Evolutionary conservation across 2,113 vertebrate species (phyloP).

Genomic region (Saimiri boliviensis): DNA sequence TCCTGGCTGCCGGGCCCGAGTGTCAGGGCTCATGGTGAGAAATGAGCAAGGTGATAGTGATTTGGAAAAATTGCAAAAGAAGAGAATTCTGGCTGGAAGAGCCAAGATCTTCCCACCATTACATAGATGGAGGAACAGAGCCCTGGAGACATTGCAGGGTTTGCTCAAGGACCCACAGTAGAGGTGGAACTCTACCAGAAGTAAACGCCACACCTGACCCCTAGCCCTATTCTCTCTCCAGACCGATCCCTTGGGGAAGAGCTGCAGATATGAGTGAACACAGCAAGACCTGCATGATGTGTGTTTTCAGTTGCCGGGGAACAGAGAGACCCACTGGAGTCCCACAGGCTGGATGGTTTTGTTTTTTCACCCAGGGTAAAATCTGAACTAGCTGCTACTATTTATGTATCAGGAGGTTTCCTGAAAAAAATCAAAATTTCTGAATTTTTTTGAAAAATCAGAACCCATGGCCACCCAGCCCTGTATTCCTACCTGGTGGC

Average conservation of each 20-base stretch:
- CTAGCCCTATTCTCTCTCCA: not conserved
- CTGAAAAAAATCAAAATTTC: not conserved
- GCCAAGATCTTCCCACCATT: not conserved
- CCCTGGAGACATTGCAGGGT: not conserved
- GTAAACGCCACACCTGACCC: not conserved
- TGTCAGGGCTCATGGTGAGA: too few relatives aligned
- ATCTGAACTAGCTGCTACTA: not conserved
- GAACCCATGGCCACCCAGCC: not conserved
- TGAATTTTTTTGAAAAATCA: not conserved
- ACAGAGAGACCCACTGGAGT: not conserved
- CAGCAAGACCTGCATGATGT: fast-evolving
- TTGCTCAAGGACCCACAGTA: not conserved
- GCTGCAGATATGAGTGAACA: fast-evolving
- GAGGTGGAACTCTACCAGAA: not conserved
- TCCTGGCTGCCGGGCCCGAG: too few relatives aligned
- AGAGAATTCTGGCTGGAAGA: not conserved
- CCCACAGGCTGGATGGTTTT: not conserved
- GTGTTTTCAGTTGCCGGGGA: not conserved
- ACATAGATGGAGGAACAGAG: not conserved
- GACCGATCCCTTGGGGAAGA: not conserved
- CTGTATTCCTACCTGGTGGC: not conserved
- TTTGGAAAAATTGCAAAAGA: not conserved
- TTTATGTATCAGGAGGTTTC: not conserved
- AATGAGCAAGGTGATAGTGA: not conserved
- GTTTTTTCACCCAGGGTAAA: not conserved